phyloP scores from a whole-genome alignment of 1,140 invertebrate species.

The Musca domestica region DNA sequence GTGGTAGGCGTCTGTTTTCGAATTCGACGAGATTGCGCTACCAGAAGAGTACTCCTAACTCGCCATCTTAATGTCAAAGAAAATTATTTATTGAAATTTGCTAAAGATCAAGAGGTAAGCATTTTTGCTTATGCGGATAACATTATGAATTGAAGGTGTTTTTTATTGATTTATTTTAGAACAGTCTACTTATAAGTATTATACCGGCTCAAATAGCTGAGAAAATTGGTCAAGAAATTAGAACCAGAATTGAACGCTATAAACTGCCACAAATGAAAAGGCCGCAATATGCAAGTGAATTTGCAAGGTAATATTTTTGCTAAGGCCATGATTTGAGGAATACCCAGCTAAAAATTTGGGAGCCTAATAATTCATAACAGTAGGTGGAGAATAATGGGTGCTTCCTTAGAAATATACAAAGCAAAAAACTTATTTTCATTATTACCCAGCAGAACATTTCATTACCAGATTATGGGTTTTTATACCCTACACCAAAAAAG shows the following conservation, averaged over 20 bases:
- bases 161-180: slow-evolving; percentile 57
- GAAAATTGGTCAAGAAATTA: slow-evolving; percentile 73
- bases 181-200: slow-evolving; percentile 82
- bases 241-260: slow-evolving; percentile 63
- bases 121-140: not conserved
- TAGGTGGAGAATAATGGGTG: too few relatives aligned
- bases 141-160: not conserved
- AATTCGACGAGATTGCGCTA: slow-evolving; percentile 82
- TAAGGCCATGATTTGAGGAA: too few relatives aligned
- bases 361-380: too few relatives aligned
- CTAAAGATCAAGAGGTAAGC: slow-evolving; percentile 79
- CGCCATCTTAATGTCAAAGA: slow-evolving; percentile 81
- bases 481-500: too few relatives aligned
- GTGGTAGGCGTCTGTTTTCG: slow-evolving; percentile 80
- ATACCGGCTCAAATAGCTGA: slow-evolving; percentile 82
- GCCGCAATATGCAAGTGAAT: too few relatives aligned
- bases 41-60: slow-evolving; percentile 82
- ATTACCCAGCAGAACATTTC: too few relatives aligned
- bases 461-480: too few relatives aligned
- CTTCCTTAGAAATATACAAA: too few relatives aligned
- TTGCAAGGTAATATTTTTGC: too few relatives aligned
- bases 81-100: slow-evolving; percentile 74
- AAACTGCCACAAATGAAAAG: too few relatives aligned
- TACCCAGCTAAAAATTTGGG: too few relatives aligned
- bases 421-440: too few relatives aligned